Conservation (phyloP, 2,888 invertebrate species). For the Hypomecis atomaria region DNA sequence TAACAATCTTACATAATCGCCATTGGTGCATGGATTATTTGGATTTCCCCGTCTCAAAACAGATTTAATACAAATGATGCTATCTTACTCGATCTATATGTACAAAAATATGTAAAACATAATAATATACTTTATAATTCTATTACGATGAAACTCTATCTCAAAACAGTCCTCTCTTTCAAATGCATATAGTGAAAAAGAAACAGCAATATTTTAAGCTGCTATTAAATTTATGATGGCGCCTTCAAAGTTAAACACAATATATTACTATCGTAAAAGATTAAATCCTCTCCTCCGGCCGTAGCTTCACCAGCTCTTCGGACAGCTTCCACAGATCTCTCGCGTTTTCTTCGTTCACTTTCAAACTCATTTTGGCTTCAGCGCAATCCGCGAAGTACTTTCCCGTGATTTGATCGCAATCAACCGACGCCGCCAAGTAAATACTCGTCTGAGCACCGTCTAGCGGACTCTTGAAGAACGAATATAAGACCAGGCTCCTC, state of each 20-base stretch:
- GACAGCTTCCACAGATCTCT: constrained; percentile 90
- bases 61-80: not conserved
- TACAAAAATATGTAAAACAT: constrained; percentile 12
- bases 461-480: constrained; percentile 89
- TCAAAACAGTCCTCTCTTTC: no score
- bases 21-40: not conserved
- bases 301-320: constrained; percentile 68
- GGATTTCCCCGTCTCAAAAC: not conserved
- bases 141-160: constrained; percentile 1
- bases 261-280: not conserved
- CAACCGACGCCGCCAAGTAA: constrained; percentile 89
- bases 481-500: constrained; percentile 86
- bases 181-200: no score
- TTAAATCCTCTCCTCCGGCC: constrained; percentile 57
- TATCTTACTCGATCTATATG: not conserved
- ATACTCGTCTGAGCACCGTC: constrained; percentile 94
- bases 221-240: no score
- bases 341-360: constrained; percentile 87
- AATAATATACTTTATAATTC: constrained; percentile 6
- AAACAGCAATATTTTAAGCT: no score
- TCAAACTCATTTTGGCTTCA: constrained; percentile 84
- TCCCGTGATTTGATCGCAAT: constrained; percentile 88
- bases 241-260: no score
- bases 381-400: constrained; percentile 92
- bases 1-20: not conserved